Evolutionary conservation across 2,113 vertebrate genomes (phyloP), one percentile per base, ranked within the genome.

Genomic region (Phalacrocorax carbo): DNA sequence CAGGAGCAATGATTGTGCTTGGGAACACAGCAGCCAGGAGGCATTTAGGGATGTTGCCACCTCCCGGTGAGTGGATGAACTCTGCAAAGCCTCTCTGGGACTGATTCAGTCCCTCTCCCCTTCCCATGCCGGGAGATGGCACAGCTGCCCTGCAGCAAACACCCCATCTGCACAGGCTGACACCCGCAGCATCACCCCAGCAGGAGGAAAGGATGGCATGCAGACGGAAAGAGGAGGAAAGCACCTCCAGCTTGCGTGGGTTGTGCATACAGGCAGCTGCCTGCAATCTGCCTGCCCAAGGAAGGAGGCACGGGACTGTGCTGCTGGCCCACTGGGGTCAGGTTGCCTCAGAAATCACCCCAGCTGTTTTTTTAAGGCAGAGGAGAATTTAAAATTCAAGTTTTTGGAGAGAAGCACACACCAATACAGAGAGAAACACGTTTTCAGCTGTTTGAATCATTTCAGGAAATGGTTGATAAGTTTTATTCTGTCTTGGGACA

Each of bases 1-100:
- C 76, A 44, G n/a, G 13, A 75, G 11, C 13, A 11, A 25, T 0
- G 29, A 29, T 57, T 5, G 4, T 1, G 2, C n/a, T 0, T 18
- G 55, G 52, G 55, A 82, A 4, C 51, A 8, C 4, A 9, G 64
- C 51, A 46, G 51, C 78, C 20, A 30, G 81, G 48, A 78, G 65
- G 46, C 38, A 42, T 58, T 85, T 40, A 7, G 29, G 38, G 57
- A 48, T 60, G 70, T 29, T 86, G 44, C 20, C 0, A 3, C 25
- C 34, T 79, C 61, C 38, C 1, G 0, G 36, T 12, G 77, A 66
- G 64, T 0, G 10, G 16, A 49, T 25, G 30, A 78, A 81, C 38
- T 84, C 10, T 78, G 78, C 13, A 55, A 75, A 82, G 68, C 32
- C 77, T 16, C 0, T 0, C 1, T 11, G 51, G 32, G 78, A 76